Base-by-base conservation (phyloP, 2,113 vertebrate genomes). In the Pseudopipra pipra region DNA sequence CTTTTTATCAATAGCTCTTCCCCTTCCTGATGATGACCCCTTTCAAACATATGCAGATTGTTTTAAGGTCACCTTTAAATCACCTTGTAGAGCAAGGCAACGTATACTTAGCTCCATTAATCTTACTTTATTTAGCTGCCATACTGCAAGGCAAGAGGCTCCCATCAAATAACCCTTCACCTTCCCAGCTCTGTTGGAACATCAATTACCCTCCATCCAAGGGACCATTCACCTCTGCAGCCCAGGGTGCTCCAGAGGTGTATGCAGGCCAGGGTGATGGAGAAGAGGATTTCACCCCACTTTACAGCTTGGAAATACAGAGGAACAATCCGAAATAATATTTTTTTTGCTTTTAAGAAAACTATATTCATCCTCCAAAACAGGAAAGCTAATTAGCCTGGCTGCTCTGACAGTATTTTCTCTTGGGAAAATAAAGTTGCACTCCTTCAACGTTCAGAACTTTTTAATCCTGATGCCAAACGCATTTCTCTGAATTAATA, bases 51-150 rank as follows among this genome's bases (percentile, higher is more conserved):
- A 51, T 47, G 16, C 16, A 84, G 31, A 49, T 51, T 65, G 23
- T 79, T 97, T 94, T 70, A 73, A 79, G 89, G 52, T 59, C 85
- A 86, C 76, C 44, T 94, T 82, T 93, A 84, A 94, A 97, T 91
- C 73, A 93, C 44, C 76, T 79, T 71, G 68, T 12, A 49, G 47
- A 78, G 62, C 16, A 56, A 72, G 79, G 56, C 35, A 21, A 55
- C 1, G 0, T 44, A 75, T 70, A 73, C 78, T 95, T 96, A 90
- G 54, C 76, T 95, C 27, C 33, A 66, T 73, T 93, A 70, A 92
- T 58, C 92, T 85, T 43, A 46, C 68, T 90, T 88, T 92, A 74
- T 89, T 93, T 93, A 96, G 85, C 66, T 80, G 71, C 80, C 76
- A 37, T 31, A 43, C 47, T 84, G 58, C 27, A 51, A 80, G 49